Base-by-base conservation (phyloP, 2,797 vertebrate species). In the Pseudochromis fuscus region DNA sequence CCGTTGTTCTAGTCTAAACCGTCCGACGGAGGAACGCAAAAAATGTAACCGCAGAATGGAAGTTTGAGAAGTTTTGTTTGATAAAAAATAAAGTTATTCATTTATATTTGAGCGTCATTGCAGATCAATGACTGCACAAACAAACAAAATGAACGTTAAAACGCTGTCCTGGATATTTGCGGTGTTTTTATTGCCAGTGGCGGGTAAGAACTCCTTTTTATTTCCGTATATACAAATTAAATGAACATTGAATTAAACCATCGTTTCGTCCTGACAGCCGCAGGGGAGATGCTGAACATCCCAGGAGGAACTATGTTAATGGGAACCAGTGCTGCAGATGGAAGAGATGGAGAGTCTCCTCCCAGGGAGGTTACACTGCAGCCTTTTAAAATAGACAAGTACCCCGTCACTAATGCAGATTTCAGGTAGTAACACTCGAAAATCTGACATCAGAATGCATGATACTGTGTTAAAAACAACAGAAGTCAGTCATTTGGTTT, bases 371-470 rank as follows among this genome's bases (percentile, higher is more conserved):
- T 95, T 35, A 62, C 66, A 0, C 81, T 98, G 45, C 85, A 79
- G 50, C 88, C 95, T 0, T 99, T 99, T 51, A 81, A 86, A 10
- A 91, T 99, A 0, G 96, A 98, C 88, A 90, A 64, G 66, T 93
- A 94, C 49, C 97, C 97, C 0, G 94, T 98, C 65, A 98, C 96
- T 0, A 99, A 97, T 88, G 67, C 85, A 25, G 91, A 95, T 3
- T 99, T 99, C 91, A 96, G 97, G 97, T 98, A 84, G 50, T 0
- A 13, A 12, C 4, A 13, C 5, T 5, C 3, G 0, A 30, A 28
- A 24, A 0, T 1, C 35, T 2, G 2, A 4, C 0, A 0, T 18
- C 7, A 9, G 7, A 3, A 1, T 46, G n/a, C 10, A 30, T 12
- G 1, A 13, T 21, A 1, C 4, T 4, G 1, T 11, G 11, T 30